These are phyloP conservation scores for Electrophaes corylata DNA, from an alignment of 2,888 invertebrate genomes.

Conservation along the genomic window DNA sequence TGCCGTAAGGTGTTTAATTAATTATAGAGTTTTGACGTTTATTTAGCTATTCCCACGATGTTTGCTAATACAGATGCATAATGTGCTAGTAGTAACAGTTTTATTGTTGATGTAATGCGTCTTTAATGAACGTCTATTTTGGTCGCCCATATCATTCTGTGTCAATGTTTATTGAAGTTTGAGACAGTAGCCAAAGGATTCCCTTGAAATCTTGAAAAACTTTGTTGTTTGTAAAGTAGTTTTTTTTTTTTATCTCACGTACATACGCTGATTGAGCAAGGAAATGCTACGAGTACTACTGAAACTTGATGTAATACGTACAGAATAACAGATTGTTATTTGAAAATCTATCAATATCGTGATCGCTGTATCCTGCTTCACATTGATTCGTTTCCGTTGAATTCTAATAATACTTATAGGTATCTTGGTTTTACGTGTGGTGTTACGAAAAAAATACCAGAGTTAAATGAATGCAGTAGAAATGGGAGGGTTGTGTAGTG, in stretches of 20 bases:
- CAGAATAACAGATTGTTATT: too few species aligned
- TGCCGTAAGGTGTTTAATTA: slow-evolving; percentile 27
- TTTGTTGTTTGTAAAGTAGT: background rate
- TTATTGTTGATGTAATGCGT: slow-evolving; percentile 44
- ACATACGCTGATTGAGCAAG: too few species aligned
- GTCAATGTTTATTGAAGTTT: slow-evolving; percentile 26
- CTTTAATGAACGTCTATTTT: slow-evolving; percentile 44
- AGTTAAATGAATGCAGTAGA: too few species aligned
- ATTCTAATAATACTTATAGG: background rate
- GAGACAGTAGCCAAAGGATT: background rate
- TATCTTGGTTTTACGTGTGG: background rate
- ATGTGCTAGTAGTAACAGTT: slow-evolving; percentile 41
- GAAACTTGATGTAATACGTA: too few species aligned
- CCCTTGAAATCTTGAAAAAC: background rate
- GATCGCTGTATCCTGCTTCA: background rate
- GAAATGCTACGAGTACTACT: too few species aligned
- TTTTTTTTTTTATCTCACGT: too few species aligned
- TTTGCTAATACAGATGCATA: slow-evolving; percentile 39
- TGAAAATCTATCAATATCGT: background rate
- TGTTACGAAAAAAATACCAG: too few species aligned
- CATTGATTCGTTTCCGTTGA: background rate
- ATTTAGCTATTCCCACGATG: slow-evolving; percentile 48
- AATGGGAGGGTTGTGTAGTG: too few species aligned
- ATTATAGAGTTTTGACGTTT: slow-evolving; percentile 39
- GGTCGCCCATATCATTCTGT: slow-evolving; percentile 11